Evolutionary conservation across 2,888 invertebrate species (phyloP), one percentile per base, ranked within the genome.

Genomic region (Allolobophora icterica): DNA sequence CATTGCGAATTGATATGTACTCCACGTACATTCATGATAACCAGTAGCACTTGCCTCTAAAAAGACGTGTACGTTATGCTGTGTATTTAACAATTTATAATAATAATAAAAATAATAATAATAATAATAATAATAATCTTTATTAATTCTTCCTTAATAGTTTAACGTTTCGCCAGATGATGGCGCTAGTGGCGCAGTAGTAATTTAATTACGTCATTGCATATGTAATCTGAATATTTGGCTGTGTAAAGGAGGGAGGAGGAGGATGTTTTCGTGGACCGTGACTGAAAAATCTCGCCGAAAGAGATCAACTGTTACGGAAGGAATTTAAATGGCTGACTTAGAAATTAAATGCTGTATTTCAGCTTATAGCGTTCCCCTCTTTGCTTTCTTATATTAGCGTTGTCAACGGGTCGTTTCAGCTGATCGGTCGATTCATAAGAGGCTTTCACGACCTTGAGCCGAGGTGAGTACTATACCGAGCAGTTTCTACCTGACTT

Each of bases 241-340:
- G 71, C n/a, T 71, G 71, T n/a, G 71, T 8, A 6, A 52, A 52
- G 42, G 42, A 17, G 24, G 52, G 52, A 52, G 71, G 71, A n/a
- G n/a, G 71, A 71, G 30, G n/a, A 71, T 71, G 71, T 71, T 71
- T 71, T 71, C 71, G 71, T 71, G 71, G 71, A 71, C 71, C 71
- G 71, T 71, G 71, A 71, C 71, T 71, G n/a, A 71, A 52, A 71
- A 71, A n/a, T 71, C 71, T 71, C 45, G 45, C 45, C 45, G 45
- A 45, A 45, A 58, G 58, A 30, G 24, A 58, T 58, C 71, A 71
- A 71, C 71, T 71, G 71, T n/a, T 71, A n/a, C 8, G 71, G 71
- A 71, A 71, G 71, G 71, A n/a, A 71, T 71, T n/a, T 71, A 71
- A 71, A 71, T 71, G 71, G 71, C 71, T 71, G 71, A 71, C 71